Conservation (phyloP, 2,113 vertebrate species). For the Lepisosteus oculatus region DNA sequence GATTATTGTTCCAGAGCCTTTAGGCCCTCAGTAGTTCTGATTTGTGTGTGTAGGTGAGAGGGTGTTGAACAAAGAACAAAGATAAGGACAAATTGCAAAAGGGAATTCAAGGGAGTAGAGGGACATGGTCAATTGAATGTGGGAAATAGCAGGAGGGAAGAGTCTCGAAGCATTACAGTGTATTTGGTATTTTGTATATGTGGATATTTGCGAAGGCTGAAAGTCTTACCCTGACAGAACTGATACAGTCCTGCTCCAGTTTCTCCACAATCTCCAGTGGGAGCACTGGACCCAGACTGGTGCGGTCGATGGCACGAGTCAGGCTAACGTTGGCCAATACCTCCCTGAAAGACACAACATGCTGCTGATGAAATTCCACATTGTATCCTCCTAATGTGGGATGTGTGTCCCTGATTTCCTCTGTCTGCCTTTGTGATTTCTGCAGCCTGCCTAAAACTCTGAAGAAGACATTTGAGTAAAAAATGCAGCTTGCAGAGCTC, state of each 20-base stretch:
- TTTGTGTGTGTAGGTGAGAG: too few relatives aligned
- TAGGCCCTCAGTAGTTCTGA: background rate
- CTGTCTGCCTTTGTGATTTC: too few relatives aligned
- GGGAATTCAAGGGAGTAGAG: too few relatives aligned
- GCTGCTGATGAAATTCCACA: constrained; percentile 3
- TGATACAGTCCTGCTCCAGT: constrained; percentile 69
- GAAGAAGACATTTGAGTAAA: background rate
- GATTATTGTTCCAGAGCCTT: background rate
- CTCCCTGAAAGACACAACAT: constrained; percentile 50
- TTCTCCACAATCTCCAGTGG: constrained; percentile 57
- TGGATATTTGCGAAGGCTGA: too few relatives aligned
- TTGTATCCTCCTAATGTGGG: background rate
- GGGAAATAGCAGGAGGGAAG: too few relatives aligned
- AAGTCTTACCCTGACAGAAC: constrained; percentile 64
- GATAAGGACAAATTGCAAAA: background rate
- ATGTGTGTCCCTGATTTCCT: background rate
- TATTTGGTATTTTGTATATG: too few relatives aligned
- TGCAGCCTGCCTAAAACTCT: background rate
- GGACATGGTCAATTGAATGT: too few relatives aligned
- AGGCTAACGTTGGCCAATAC: constrained; percentile 62
- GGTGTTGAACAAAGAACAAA: background rate
- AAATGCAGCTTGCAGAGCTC: background rate
- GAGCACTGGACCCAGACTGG: constrained; percentile 54
- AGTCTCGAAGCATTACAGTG: too few relatives aligned
- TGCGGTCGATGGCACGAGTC: constrained; percentile 52